A percentile compares a stretch with the other conserved stretches of the same genome.
These are phyloP conservation scores for Ceryle rudis DNA, from an alignment of 2,797 vertebrate species.

Conservation along the genomic window DNA sequence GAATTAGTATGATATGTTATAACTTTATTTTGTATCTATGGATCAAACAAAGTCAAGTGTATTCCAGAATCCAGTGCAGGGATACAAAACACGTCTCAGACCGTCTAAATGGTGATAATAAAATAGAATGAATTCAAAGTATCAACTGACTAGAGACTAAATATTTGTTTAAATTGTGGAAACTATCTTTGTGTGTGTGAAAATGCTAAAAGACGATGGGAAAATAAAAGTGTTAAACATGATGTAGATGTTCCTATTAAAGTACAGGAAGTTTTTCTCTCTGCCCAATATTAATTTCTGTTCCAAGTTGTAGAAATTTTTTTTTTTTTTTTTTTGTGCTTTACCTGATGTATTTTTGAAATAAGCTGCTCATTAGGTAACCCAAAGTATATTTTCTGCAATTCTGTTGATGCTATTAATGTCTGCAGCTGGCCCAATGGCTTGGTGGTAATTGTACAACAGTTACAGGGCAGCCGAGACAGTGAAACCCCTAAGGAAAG, in stretches of 20 bases:
- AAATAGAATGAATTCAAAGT: neutral
- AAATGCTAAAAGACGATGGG: neutral
- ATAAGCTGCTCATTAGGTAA: slow-evolving; percentile 69
- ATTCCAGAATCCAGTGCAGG: neutral
- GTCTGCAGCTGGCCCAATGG: slow-evolving; percentile 65
- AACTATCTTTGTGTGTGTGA: neutral
- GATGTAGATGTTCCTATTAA: neutral
- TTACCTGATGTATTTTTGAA: slow-evolving; percentile 75
- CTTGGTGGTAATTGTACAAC: slow-evolving; percentile 49
- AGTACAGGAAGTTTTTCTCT: neutral
- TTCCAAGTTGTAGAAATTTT: slow-evolving; percentile 53
- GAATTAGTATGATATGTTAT: neutral
- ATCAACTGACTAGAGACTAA: neutral
- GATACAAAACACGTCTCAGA: neutral
- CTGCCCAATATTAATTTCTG: slow-evolving; percentile 47
- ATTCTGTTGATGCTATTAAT: slow-evolving; percentile 54
- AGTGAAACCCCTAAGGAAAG: slow-evolving; percentile 32
- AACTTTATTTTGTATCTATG: neutral
- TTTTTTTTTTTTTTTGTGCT: neutral
- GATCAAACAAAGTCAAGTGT: neutral
- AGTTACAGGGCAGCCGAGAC: slow-evolving; percentile 19
- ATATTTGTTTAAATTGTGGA: neutral
- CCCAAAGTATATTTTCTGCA: slow-evolving; percentile 59
- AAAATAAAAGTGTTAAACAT: neutral
- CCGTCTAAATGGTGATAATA: neutral